Conservation (phyloP, 2,888 invertebrate species). For the Metacarcinus magister region DNA sequence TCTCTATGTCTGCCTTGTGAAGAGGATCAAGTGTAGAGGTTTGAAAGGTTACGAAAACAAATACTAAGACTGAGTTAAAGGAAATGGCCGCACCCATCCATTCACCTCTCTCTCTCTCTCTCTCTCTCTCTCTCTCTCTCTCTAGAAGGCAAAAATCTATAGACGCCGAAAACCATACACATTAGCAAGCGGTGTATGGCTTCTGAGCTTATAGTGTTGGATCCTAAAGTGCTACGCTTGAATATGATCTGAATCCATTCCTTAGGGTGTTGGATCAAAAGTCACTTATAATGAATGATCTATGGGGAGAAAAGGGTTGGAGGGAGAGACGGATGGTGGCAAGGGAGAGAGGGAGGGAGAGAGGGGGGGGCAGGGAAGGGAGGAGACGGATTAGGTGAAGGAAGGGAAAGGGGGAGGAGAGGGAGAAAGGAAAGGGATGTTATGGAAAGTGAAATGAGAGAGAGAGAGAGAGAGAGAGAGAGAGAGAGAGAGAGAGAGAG, state of each 20-base stretch:
- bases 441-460: neutral
- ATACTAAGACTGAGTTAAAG: neutral
- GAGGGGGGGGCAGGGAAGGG: neutral
- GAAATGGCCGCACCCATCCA: neutral
- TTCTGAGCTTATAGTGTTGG: constrained; percentile 74
- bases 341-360: neutral
- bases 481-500: neutral
- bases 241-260: constrained; percentile 78
- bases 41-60: neutral
- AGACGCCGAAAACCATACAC: constrained; percentile 73
- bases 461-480: neutral
- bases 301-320: constrained; percentile 75
- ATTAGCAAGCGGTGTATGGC: constrained; percentile 63
- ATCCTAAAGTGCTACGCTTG: constrained; percentile 63
- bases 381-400: neutral
- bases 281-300: constrained; percentile 81
- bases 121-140: neutral
- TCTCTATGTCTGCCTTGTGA: neutral
- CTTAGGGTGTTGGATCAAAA: constrained; percentile 77
- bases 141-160: constrained; percentile 59
- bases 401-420: neutral
- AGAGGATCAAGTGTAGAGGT: neutral
- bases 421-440: neutral
- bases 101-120: neutral
- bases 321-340: constrained; percentile 50